Evolutionary conservation across 2,797 vertebrate species (phyloP), one percentile per base, ranked within the genome.

Genomic region (Aplochiton taeniatus): DNA sequence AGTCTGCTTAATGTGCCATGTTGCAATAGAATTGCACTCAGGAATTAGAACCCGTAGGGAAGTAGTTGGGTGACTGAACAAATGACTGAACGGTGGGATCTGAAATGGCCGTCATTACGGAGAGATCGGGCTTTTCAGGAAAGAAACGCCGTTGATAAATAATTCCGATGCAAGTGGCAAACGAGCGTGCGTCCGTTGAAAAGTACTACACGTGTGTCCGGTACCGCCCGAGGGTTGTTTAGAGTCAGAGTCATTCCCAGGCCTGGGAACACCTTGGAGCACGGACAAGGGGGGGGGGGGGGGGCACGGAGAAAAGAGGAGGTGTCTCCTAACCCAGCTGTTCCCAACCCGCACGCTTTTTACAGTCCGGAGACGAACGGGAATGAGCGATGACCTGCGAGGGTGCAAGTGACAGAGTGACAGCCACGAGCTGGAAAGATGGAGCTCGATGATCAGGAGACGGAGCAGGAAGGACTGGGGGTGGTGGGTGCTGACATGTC

Each of bases 1-100:
- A 90, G 90, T 85, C 84, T 89, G 90, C 69, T 89, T 92, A 95
- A 94, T 93, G 90, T 93, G 91, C 89, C 89, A 70, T 93, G 88
- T 87, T 89, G 82, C 57, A 76, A 83, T 90, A 87, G 73, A 85
- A 90, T 88, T 88, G 83, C 77, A 83, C 84, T 83, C 81, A 90
- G 73, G 88, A 91, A 93, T 88, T 89, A 93, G 91, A 87, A 92
- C 88, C 75, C 86, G 71, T 84, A 76, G 72, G 82, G 89, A 91
- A 87, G 70, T 84, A 82, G 83, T 90, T 92, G 76, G 64, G 78
- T 74, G 71, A 31, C 6, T 79, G 79, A 87, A 88, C 85, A 93
- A 93, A 91, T 85, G 83, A 87, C 90, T 86, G 86, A 79, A 82
- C 75, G 62, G 85, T 87, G 90, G 75, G 79, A 85, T 79, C 79